Conservation (phyloP, 2,797 vertebrate genomes). For the Gymnopithys bicolor region DNA sequence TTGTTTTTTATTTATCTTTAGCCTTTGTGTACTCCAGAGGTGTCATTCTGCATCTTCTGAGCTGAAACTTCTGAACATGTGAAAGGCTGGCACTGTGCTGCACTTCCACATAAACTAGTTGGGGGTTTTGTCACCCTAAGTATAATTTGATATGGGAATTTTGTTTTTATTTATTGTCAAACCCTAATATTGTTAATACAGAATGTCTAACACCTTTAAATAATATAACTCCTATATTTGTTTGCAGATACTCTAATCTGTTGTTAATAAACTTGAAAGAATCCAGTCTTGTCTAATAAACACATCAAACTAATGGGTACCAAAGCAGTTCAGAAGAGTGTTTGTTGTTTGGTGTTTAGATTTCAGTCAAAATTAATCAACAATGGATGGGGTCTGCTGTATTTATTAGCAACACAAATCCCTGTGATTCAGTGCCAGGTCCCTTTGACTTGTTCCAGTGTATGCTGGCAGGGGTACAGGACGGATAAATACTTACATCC, state of each 20-base stretch:
- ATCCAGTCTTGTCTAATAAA: constrained; percentile 79
- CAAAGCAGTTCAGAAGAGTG: constrained; percentile 73
- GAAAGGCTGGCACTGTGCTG: background rate
- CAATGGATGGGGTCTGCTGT: constrained; percentile 75
- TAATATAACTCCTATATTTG: constrained; percentile 70
- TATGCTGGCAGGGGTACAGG: constrained; percentile 76
- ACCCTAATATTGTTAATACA: constrained; percentile 45
- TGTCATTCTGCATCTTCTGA: background rate
- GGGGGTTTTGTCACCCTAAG: background rate
- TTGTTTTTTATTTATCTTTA: background rate
- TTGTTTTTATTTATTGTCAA: constrained; percentile 60
- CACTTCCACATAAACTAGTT: background rate
- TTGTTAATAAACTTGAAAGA: constrained; percentile 82
- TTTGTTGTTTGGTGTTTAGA: constrained; percentile 83
- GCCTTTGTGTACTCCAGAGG: background rate
- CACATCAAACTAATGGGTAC: constrained; percentile 79
- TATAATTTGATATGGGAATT: constrained; percentile 24
- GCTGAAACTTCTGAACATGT: background rate
- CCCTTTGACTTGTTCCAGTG: constrained; percentile 75
- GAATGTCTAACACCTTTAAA: constrained; percentile 49
- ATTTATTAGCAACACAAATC: constrained; percentile 79
- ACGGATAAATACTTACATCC: constrained; percentile 79
- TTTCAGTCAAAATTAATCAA: constrained; percentile 82
- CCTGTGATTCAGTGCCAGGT: constrained; percentile 80
- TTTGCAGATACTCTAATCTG: constrained; percentile 78